Percentiles rank a stretch among this genome's conserved stretches.
Evolutionary conservation across 2,113 vertebrate species (phyloP).

Genomic region (Crotalus tigris): DNA sequence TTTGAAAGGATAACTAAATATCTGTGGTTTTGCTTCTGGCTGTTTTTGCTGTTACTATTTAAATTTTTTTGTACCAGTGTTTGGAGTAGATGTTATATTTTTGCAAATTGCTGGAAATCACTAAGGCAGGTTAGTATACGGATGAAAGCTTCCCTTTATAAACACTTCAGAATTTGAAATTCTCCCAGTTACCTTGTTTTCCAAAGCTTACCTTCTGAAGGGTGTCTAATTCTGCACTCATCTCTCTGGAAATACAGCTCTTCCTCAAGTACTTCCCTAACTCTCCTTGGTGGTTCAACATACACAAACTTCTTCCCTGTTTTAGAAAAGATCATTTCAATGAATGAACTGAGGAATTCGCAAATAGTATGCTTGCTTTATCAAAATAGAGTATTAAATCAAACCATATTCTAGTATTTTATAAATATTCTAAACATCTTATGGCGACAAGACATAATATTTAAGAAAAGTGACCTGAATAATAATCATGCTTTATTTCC

Average conservation of each 20-base stretch:
- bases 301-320: constrained; percentile 64
- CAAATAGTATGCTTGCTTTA: neutral
- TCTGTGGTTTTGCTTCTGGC: neutral
- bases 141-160: neutral
- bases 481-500: neutral
- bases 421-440: neutral
- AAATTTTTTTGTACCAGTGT: no score
- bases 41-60: neutral
- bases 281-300: constrained; percentile 69
- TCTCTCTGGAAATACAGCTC: constrained; percentile 67
- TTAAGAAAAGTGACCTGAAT: neutral
- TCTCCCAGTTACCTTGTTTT: neutral
- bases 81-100: no score
- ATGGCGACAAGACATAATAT: neutral
- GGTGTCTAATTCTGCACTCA: constrained; percentile 55
- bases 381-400: neutral
- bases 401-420: neutral
- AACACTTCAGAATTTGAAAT: neutral
- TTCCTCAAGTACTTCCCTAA: constrained; percentile 74
- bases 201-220: constrained; percentile 66
- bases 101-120: no score
- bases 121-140: no score
- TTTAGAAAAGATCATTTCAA: constrained; percentile 29
- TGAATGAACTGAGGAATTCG: neutral
- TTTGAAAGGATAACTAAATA: neutral